Evolutionary conservation across 2,113 vertebrate genomes (phyloP).

Genomic region (Martes martes): DNA sequence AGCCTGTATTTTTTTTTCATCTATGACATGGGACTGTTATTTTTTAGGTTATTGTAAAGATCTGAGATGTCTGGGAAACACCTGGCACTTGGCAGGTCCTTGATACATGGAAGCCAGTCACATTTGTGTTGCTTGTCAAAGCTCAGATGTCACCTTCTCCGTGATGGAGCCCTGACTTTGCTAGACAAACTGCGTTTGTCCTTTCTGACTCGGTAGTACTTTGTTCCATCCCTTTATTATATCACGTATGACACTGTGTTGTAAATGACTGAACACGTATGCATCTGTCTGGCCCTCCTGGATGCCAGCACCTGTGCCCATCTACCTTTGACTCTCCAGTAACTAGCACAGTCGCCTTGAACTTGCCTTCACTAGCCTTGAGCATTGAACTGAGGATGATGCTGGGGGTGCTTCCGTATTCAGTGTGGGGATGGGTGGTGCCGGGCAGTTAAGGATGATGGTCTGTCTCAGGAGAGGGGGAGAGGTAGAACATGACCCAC

Average conservation of each 20-base stretch:
- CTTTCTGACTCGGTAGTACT: background rate
- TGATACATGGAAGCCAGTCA: background rate
- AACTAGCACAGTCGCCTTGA: background rate
- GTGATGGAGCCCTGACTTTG: background rate
- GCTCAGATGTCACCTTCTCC: background rate
- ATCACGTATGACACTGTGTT: background rate
- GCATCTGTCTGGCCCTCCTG: background rate
- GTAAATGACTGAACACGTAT: background rate
- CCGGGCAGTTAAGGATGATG: background rate
- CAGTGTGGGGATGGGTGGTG: background rate
- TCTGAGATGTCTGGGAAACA: background rate
- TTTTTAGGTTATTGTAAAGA: background rate
- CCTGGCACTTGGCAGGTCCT: background rate
- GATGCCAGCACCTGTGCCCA: background rate
- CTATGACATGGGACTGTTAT: background rate
- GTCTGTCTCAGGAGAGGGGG: background rate
- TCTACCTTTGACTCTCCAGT: background rate
- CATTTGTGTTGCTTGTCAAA: background rate
- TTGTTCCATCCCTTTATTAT: background rate
- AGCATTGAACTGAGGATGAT: background rate
- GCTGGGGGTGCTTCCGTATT: background rate
- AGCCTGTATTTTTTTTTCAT: background rate
- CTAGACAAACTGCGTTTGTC: background rate
- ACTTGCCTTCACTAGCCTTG: background rate
- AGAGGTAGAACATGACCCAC: background rate